Evolutionary conservation across 2,113 vertebrate species (phyloP).

Genomic region (Cynocephalus volans): DNA sequence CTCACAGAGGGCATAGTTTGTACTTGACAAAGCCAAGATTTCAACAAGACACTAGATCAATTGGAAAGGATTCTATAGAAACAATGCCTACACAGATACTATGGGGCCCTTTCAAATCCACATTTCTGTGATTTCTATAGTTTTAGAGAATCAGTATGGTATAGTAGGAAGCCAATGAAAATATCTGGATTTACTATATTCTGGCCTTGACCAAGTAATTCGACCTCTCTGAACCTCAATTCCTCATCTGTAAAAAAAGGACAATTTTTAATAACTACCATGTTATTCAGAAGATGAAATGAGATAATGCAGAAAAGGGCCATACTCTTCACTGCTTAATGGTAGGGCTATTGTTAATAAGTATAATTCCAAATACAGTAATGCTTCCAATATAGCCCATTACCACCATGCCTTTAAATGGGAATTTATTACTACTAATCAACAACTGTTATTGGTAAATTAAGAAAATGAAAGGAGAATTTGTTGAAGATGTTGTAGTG

Average conservation of each 20-base stretch:
- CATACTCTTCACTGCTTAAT: neutral
- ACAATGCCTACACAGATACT: neutral
- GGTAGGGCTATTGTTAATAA: neutral
- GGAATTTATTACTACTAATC: neutral
- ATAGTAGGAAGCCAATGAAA: neutral
- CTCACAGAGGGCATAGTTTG: neutral
- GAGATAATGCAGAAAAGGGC: slow-evolving; percentile 1
- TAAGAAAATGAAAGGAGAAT: slow-evolving; percentile 25
- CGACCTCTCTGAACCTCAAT: neutral
- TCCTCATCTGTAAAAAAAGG: neutral
- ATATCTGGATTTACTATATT: slow-evolving; percentile 18
- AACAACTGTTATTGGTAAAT: neutral
- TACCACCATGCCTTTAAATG: neutral
- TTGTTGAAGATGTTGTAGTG: neutral
- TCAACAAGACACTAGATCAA: neutral
- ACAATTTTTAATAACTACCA: neutral
- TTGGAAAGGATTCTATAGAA: neutral
- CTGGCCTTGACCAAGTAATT: slow-evolving; percentile 6
- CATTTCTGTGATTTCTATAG: neutral
- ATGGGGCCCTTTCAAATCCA: neutral
- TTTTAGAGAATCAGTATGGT: neutral
- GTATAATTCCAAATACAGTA: neutral
- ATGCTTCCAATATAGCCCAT: neutral
- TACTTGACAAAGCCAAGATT: neutral
- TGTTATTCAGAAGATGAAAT: slow-evolving; percentile 7